These are phyloP conservation scores for Oscheius onirici DNA, from an alignment of 2,888 invertebrate genomes.

Conservation along the genomic window DNA sequence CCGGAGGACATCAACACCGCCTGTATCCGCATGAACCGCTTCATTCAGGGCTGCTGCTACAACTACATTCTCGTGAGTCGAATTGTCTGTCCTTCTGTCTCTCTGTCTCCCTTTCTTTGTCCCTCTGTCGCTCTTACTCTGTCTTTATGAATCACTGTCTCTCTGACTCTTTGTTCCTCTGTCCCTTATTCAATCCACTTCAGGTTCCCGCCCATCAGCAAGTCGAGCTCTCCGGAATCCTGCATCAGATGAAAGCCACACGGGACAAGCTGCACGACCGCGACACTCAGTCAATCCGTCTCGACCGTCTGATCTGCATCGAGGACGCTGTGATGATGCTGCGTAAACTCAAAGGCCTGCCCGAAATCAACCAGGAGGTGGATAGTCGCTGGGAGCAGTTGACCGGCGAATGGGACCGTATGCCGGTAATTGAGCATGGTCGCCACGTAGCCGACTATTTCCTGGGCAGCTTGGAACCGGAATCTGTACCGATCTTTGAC, in stretches of 20 bases:
- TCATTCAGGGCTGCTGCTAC: slow-evolving; percentile 26
- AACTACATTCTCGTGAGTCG: slow-evolving; percentile 20
- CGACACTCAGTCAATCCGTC: slow-evolving; percentile 31
- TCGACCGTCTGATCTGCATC: slow-evolving; percentile 30
- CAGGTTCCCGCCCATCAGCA: slow-evolving; percentile 22
- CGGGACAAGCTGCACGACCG: slow-evolving; percentile 19
- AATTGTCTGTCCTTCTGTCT: not conserved
- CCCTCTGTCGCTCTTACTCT: too few species aligned
- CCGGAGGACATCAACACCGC: slow-evolving; percentile 17
- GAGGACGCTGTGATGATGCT: slow-evolving; percentile 30
- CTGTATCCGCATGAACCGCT: slow-evolving; percentile 19
- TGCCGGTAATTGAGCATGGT: not conserved
- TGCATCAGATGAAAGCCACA: slow-evolving; percentile 28
- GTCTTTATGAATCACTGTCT: too few species aligned
- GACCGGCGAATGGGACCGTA: slow-evolving; percentile 10
- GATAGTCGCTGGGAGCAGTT: slow-evolving; percentile 12
- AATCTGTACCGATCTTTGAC: not conserved
- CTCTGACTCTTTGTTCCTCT: too few species aligned
- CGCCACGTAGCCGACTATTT: slow-evolving; percentile 4
- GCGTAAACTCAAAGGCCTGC: not conserved
- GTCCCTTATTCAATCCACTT: too few species aligned
- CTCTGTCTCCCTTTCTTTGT: too few species aligned
- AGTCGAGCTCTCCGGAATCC: not conserved
- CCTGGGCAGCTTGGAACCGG: not conserved
- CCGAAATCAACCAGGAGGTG: not conserved